Percentiles rank a stretch among this genome's conserved stretches.
These are phyloP conservation scores for Catamblyrhynchus diadema DNA, from an alignment of 2,797 vertebrate genomes.

Conservation along the genomic window DNA sequence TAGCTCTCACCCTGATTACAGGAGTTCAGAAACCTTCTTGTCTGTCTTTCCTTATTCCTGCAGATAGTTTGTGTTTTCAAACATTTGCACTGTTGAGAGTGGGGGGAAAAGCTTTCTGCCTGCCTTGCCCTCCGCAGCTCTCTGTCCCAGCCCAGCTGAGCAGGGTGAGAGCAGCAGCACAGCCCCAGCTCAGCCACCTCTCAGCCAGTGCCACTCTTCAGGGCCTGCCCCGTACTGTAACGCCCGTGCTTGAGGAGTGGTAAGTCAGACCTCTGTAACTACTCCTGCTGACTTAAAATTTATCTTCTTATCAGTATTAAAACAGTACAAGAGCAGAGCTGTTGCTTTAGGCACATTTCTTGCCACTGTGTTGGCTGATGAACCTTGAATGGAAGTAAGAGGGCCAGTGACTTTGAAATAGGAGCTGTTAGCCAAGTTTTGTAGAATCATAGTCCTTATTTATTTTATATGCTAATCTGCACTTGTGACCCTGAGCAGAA, in stretches of 20 bases:
- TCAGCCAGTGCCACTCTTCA: neutral
- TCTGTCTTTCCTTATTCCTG: neutral
- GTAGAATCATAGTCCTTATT: conserved; percentile 52
- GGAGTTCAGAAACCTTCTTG: neutral
- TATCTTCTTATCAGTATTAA: conserved; percentile 65
- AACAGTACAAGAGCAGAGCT: conserved; percentile 21
- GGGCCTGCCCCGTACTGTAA: neutral
- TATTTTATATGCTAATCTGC: conserved; percentile 52
- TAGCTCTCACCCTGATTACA: neutral
- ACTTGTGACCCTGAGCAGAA: conserved; percentile 44
- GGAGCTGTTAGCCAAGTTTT: conserved; percentile 27
- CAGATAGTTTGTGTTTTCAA: neutral
- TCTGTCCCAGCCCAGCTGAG: neutral
- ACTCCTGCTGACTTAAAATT: neutral
- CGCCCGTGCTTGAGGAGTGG: neutral
- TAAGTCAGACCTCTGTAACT: conserved; percentile 4
- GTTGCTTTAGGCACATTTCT: conserved; percentile 44
- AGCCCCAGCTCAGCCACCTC: neutral
- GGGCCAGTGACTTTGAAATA: conserved; percentile 40
- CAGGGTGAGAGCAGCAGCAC: neutral
- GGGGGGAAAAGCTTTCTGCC: neutral
- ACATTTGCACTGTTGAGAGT: neutral
- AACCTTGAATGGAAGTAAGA: conserved; percentile 49
- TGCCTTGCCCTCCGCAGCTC: neutral
- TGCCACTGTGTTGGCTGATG: conserved; percentile 28